Evolutionary conservation across 2,797 vertebrate species (phyloP), one percentile per base, ranked within the genome.

Genomic region (Bufotes viridis): DNA sequence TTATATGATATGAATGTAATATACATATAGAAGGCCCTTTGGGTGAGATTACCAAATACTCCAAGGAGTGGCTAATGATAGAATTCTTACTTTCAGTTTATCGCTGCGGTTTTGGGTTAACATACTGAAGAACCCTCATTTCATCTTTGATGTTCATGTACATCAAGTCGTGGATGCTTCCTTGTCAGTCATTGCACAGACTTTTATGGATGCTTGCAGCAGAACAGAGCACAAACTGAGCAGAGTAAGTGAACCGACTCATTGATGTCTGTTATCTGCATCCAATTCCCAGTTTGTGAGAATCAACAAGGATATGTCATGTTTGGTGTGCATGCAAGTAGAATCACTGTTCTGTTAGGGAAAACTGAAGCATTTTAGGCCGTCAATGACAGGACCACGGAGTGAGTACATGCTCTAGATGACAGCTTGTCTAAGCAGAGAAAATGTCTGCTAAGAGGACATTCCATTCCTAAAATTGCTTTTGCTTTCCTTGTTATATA

Each of bases 161-260:
- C 96, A 97, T 0, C 98, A 99, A 94, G 98, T 99, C 91, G 97
- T 99, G 90, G 98, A 99, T 69, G 97, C 98, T 81, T 98, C 98
- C 53, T 95, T 99, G 93, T 99, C 98, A 0, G 98, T 99, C 93
- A 98, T 99, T n/a, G 98, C 98, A 60, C 98, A 99, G 96, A 99
- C 98, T 90, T 99, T 99, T 95, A 99, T 99, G 98, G 98, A 99
- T 61, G 98, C 98, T 91, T 99, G 98, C 94, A 99, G 98, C 78
- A 97, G 99, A 95, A 98, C 97, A 4, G 98, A 99, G 93, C 98
- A 99, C 96, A 99, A 99, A 93, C 97, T 99, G 93, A 99, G 98
- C 95, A 96, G 98, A 90, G 98, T 99, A 93, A 96, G 98, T 94
- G 58, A 63, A 24, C 8, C 15, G n/a, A 53, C 24, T 57, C 17